A percentile compares a stretch with the other conserved stretches of the same genome.
Evolutionary conservation across 2,797 vertebrate genomes (phyloP).

Genomic region (Potorous gilbertii): DNA sequence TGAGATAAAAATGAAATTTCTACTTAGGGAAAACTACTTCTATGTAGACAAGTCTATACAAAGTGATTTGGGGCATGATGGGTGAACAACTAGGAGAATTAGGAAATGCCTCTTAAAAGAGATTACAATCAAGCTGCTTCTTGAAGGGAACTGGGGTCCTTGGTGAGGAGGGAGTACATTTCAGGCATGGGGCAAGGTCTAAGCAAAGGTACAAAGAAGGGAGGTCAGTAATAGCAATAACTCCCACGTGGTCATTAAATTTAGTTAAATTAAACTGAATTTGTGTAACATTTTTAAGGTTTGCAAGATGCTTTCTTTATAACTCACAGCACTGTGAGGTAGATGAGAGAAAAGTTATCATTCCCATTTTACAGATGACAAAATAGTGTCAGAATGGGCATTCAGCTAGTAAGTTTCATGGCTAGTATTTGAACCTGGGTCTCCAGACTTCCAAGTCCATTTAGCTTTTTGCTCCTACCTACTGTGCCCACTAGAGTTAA

Average conservation of each 20-base stretch:
- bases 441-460: background rate
- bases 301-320: background rate
- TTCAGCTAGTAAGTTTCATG: background rate
- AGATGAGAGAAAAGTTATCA: background rate
- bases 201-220: background rate
- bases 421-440: background rate
- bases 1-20: background rate
- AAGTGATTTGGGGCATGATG: background rate
- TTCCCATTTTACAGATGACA: background rate
- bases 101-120: background rate
- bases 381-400: background rate
- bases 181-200: background rate
- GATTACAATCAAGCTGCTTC: background rate
- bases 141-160: background rate
- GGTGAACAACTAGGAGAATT: background rate
- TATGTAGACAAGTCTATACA: background rate
- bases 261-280: background rate
- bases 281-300: background rate
- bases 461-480: background rate
- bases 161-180: background rate
- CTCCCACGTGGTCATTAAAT: background rate
- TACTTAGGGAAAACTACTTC: background rate
- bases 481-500: background rate
- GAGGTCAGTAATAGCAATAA: background rate
- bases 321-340: background rate